phyloP scores from a whole-genome alignment of 2,797 vertebrate species.

The Lagocephalus sceleratus region DNA sequence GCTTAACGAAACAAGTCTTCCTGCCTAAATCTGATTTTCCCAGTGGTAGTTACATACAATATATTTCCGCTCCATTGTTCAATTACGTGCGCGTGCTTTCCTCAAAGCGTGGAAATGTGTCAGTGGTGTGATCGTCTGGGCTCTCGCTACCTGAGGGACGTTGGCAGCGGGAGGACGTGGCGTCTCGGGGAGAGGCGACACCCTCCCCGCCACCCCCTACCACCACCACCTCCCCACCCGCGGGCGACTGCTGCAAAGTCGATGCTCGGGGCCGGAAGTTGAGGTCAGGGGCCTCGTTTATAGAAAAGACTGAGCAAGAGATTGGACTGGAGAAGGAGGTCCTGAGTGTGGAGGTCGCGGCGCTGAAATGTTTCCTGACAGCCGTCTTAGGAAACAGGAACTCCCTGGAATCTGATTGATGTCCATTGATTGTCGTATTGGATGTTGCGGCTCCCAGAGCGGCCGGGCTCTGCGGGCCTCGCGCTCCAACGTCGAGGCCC shows the following conservation, averaged over 20 bases:
- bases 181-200: conserved; percentile 5
- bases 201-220: too few species aligned
- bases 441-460: too few species aligned
- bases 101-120: conserved; percentile 69
- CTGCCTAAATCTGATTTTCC: conserved; percentile 4
- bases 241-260: conserved; percentile 50
- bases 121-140: conserved; percentile 54
- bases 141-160: conserved; percentile 46
- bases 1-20: neutral
- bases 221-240: conserved; percentile 4
- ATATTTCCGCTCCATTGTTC: conserved; percentile 62
- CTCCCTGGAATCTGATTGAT: too few species aligned
- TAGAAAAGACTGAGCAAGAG: conserved; percentile 25
- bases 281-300: conserved; percentile 56
- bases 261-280: conserved; percentile 35
- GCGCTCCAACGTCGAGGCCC: too few species aligned
- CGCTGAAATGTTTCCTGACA: neutral
- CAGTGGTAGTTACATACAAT: conserved; percentile 74
- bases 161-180: conserved; percentile 46
- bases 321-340: conserved; percentile 34
- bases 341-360: conserved; percentile 8
- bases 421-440: too few species aligned
- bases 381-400: conserved; percentile 1
- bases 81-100: conserved; percentile 68
- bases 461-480: too few species aligned